Evolutionary conservation across 2,113 vertebrate genomes (phyloP).

Genomic region (Fregetta grallaria): DNA sequence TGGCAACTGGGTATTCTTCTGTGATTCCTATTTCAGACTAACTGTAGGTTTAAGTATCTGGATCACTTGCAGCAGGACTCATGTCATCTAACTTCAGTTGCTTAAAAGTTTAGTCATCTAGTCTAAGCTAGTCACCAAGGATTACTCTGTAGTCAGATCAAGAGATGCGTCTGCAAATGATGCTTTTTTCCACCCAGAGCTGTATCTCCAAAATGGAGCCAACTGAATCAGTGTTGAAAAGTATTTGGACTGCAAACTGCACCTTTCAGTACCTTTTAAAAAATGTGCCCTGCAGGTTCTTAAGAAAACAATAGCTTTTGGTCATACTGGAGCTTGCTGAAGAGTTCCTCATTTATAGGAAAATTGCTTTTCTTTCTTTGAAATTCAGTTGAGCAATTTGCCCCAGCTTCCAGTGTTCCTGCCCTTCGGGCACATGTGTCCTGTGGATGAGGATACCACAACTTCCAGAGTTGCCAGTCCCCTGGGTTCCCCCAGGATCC

Average conservation of each 20-base stretch:
- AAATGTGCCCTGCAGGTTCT: not conserved
- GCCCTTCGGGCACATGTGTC: not conserved
- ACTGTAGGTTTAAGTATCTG: not conserved
- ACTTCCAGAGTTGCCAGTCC: slow-evolving; percentile 10
- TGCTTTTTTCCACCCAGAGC: not conserved
- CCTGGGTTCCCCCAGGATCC: not conserved
- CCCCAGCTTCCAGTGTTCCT: not conserved
- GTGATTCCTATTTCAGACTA: not conserved
- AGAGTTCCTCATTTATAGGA: not conserved
- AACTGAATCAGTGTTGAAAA: not conserved
- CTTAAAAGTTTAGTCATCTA: not conserved
- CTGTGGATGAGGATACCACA: slow-evolving; percentile 18
- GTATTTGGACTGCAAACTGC: not conserved
- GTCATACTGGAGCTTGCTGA: not conserved
- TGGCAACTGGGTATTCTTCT: not conserved
- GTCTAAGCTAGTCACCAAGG: not conserved
- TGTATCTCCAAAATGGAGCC: not conserved
- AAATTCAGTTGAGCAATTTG: slow-evolving; percentile 31
- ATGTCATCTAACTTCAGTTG: not conserved
- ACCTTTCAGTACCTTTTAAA: not conserved
- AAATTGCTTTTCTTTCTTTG: slow-evolving; percentile 15
- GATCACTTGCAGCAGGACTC: not conserved
- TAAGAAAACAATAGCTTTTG: not conserved
- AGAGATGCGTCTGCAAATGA: not conserved
- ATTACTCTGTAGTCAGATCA: not conserved